Conservation (phyloP, 2,888 invertebrate species). For the Hirtodrosophila histrioides region DNA sequence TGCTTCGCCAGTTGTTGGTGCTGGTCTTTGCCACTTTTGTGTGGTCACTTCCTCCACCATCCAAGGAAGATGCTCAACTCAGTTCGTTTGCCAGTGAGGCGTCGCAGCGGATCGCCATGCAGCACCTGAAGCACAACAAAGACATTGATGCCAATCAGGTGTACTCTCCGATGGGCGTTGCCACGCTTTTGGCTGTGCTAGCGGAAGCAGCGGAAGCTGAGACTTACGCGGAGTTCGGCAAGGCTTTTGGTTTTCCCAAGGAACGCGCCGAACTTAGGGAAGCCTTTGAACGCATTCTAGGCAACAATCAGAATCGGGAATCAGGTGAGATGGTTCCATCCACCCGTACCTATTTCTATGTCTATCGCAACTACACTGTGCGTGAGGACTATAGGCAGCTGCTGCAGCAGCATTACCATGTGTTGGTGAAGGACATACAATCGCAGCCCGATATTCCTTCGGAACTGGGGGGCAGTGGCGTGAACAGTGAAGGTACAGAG, state of each 20-base stretch:
- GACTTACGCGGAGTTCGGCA: conserved; percentile 86
- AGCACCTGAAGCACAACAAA: conserved; percentile 81
- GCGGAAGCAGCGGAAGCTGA: conserved; percentile 87
- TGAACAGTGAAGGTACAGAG: conserved; percentile 42
- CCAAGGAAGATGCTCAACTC: conserved; percentile 28
- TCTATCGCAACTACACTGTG: conserved; percentile 88
- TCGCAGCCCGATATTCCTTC: conserved; percentile 64
- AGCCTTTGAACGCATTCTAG: conserved; percentile 72
- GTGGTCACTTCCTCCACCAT: conserved; percentile 33
- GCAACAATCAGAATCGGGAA: conserved; percentile 72
- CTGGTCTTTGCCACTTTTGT: conserved; percentile 35
- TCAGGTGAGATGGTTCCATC: conserved; percentile 84
- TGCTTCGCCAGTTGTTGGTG: conserved; percentile 42
- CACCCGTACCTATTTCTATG: conserved; percentile 88
- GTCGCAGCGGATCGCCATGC: conserved; percentile 82
- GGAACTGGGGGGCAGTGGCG: conserved; percentile 46
- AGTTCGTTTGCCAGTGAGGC: conserved; percentile 76
- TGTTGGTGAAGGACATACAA: conserved; percentile 86
- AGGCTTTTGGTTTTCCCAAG: conserved; percentile 86
- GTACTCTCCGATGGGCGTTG: conserved; percentile 88
- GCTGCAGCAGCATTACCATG: conserved; percentile 86
- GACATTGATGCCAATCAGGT: conserved; percentile 86
- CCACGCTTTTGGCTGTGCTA: conserved; percentile 87
- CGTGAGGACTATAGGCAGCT: conserved; percentile 87
- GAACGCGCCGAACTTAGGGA: conserved; percentile 82